These are phyloP conservation scores for Bos javanicus DNA, from an alignment of 2,113 vertebrate genomes.

Conservation along the genomic window DNA sequence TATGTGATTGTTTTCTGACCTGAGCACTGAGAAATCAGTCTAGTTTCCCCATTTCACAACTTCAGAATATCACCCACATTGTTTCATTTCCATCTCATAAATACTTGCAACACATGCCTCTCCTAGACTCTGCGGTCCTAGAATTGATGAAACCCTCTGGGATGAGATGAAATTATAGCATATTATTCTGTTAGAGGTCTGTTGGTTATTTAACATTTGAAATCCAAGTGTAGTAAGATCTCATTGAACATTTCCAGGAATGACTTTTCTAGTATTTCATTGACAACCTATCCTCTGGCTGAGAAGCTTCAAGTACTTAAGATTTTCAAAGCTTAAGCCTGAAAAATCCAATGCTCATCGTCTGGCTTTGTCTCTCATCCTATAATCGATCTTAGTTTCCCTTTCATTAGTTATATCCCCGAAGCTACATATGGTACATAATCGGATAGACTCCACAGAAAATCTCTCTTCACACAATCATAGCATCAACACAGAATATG, in stretches of 20 bases:
- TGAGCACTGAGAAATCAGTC: not conserved
- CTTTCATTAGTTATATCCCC: not conserved
- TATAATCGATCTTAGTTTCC: not conserved
- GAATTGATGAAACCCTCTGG: not conserved
- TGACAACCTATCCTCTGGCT: not conserved
- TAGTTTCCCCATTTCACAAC: not conserved
- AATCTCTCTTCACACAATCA: not conserved
- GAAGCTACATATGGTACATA: not conserved
- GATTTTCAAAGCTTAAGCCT: conserved; percentile 25
- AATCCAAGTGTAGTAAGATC: not conserved
- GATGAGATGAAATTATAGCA: not conserved
- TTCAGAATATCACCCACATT: not conserved
- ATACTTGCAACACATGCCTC: not conserved
- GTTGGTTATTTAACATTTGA: conserved; percentile 35
- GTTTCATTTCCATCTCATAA: not conserved
- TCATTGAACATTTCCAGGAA: not conserved
- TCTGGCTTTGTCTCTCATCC: not conserved
- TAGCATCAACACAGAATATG: not conserved
- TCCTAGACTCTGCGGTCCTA: not conserved
- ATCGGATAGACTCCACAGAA: not conserved
- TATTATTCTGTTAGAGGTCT: not conserved
- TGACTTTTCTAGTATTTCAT: not conserved
- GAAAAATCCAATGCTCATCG: not conserved
- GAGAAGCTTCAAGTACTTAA: not conserved
- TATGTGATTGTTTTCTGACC: not conserved